Base-by-base conservation (phyloP, 2,888 invertebrate species). In the Maniola hyperantus region DNA sequence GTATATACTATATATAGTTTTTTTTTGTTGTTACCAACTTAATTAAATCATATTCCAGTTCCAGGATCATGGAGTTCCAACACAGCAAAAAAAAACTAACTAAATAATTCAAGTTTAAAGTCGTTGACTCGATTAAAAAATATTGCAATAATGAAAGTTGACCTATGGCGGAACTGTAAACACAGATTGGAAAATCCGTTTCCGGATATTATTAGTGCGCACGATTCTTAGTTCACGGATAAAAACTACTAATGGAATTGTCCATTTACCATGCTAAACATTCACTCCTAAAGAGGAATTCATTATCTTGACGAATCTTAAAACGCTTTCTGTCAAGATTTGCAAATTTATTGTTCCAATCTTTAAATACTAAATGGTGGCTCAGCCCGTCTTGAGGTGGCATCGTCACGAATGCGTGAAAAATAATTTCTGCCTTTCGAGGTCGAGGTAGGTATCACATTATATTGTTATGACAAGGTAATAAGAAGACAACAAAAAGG, bases 261-360 rank as follows among this genome's bases (percentile, higher is more conserved):
- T 62, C 62, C 62, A 62, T 53, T 62, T 51, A 10, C 62, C 53
- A 62, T 62, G 53, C 36, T 42, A 53, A 62, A 53, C 62, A 53
- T 62, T 62, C 62, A 33, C 26, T 62, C 39, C 62, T 42, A 62
- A 62, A 62, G 62, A 62, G 62, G 62, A 62, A 62, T 62, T 62
- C 53, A 62, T 62, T 62, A 62, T 62, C 62, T 62, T 62, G 62
- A 62, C 62, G 51, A 62, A 62, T 62, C 62, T 62, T 62, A 53
- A 62, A 62, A 53, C 53, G 62, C 62, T 53, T 53, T 62, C 26
- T 62, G 62, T 62, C 62, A 62, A 53, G 62, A 42, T 62, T 62
- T 42, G 62, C 53, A 26, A 62, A 42, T 42, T 62, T 53, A 61
- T 61, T 39, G 53, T 62, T 62, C 39, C 39, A 20, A 61, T 51